Evolutionary conservation across 2,797 vertebrate species (phyloP).

Genomic region (Cynodonichthys magdalenae): DNA sequence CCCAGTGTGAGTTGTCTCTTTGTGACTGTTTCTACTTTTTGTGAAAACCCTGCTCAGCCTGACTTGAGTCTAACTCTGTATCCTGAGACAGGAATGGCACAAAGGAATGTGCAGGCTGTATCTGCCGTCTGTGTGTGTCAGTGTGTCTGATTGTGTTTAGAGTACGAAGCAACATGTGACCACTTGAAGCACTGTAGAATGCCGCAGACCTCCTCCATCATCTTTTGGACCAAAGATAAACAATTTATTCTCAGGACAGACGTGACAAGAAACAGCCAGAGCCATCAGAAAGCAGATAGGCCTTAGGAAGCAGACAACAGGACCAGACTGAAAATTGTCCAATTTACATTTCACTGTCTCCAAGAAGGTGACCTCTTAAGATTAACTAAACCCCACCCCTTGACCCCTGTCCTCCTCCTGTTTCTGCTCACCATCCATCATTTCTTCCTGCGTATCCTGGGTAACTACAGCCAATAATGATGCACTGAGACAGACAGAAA

Average conservation of each 20-base stretch:
- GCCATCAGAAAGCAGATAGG: background rate
- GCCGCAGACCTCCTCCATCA: conserved; percentile 24
- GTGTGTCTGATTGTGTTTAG: conserved; percentile 5
- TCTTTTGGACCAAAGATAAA: conserved; percentile 1
- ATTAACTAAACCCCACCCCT: conserved; percentile 27
- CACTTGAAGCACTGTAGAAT: conserved; percentile 44
- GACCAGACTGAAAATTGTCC: conserved; percentile 12
- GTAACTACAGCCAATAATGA: conserved; percentile 60
- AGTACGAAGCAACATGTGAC: conserved; percentile 37
- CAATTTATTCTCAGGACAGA: background rate
- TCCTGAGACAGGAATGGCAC: conserved; percentile 30
- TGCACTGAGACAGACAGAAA: conserved; percentile 62
- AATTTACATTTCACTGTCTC: conserved; percentile 16
- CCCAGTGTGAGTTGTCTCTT: background rate
- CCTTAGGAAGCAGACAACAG: conserved; percentile 1
- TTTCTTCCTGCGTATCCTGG: conserved; percentile 41
- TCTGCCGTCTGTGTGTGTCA: conserved; percentile 31
- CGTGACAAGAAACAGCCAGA: background rate
- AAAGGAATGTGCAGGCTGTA: conserved; percentile 53
- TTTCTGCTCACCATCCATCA: conserved; percentile 30
- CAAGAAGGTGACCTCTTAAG: conserved; percentile 27
- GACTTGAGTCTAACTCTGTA: conserved; percentile 6
- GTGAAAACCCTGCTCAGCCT: conserved; percentile 17
- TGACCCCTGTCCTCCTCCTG: conserved; percentile 21
- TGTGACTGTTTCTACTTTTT: background rate